Conservation (phyloP, 2,113 vertebrate species). For the Perccottus glenii region DNA sequence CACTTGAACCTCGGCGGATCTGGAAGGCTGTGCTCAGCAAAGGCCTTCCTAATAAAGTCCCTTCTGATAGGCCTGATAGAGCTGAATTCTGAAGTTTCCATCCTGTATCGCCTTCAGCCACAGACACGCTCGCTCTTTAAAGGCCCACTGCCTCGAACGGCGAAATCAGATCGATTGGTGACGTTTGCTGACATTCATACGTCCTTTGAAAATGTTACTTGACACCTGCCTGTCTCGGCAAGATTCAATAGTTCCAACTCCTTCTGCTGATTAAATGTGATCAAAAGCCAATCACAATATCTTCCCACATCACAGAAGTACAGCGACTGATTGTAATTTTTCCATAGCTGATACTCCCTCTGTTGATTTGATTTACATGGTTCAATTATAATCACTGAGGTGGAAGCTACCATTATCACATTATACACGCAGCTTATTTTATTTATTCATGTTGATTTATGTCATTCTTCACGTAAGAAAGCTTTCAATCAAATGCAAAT, state of each 20-base stretch:
- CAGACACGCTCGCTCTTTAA: conserved; percentile 2
- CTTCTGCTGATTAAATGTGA: conserved; percentile 5
- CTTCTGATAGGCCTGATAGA: conserved; percentile 28
- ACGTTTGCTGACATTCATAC: background rate
- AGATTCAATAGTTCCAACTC: conserved; percentile 4
- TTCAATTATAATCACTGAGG: conserved; percentile 9
- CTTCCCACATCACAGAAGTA: background rate
- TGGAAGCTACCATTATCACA: conserved; percentile 8
- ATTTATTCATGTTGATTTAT: background rate
- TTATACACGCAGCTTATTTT: conserved; percentile 13
- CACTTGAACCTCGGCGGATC: conserved; percentile 23
- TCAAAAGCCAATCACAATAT: background rate
- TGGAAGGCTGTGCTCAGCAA: conserved; percentile 25
- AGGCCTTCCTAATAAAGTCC: conserved; percentile 33
- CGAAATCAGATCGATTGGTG: conserved; percentile 19
- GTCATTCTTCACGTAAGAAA: background rate
- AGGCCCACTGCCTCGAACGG: background rate
- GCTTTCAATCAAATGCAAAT: background rate
- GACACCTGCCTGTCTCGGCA: conserved; percentile 8
- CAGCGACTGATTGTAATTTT: conserved; percentile 4
- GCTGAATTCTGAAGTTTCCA: conserved; percentile 25
- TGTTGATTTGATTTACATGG: background rate
- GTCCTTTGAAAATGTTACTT: conserved; percentile 1
- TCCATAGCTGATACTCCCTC: background rate
- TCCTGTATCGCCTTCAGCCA: background rate